phyloP scores from a whole-genome alignment of 2,888 invertebrate genomes.

The Blera fallax region DNA sequence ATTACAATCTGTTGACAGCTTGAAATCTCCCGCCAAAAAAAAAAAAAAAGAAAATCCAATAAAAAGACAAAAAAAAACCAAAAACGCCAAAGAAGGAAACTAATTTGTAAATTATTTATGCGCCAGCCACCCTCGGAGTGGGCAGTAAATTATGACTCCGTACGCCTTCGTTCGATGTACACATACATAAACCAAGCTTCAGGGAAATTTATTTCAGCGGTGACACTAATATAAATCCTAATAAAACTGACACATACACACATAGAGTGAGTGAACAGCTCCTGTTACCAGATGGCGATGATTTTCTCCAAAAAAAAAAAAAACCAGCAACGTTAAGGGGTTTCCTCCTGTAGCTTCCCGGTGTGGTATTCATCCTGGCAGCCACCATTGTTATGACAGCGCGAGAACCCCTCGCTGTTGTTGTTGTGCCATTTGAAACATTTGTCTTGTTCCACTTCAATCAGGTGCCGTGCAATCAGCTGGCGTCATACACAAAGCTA shows the following conservation, averaged over 20 bases:
- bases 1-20: constrained; percentile 51
- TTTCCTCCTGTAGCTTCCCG: neutral
- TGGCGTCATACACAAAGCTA: constrained; percentile 41
- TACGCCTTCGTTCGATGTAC: neutral
- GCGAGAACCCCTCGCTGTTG: neutral
- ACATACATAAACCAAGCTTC: constrained; percentile 1
- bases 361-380: neutral
- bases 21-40: constrained; percentile 37
- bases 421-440: constrained; percentile 34
- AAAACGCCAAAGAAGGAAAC: constrained; percentile 5
- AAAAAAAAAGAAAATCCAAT: neutral
- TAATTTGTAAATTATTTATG: constrained; percentile 66
- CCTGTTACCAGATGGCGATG: constrained; percentile 29
- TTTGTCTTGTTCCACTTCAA: constrained; percentile 53
- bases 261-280: neutral
- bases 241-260: constrained; percentile 44
- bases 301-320: constrained; percentile 5
- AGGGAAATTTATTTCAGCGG: constrained; percentile 60
- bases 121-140: neutral
- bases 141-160: constrained; percentile 37
- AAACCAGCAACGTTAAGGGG: neutral
- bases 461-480: constrained; percentile 53
- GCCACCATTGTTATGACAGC: constrained; percentile 45
- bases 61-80: neutral
- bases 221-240: constrained; percentile 59